These are phyloP conservation scores for Gryllus bimaculatus DNA, from an alignment of 1,140 invertebrate species.

Conservation along the genomic window DNA sequence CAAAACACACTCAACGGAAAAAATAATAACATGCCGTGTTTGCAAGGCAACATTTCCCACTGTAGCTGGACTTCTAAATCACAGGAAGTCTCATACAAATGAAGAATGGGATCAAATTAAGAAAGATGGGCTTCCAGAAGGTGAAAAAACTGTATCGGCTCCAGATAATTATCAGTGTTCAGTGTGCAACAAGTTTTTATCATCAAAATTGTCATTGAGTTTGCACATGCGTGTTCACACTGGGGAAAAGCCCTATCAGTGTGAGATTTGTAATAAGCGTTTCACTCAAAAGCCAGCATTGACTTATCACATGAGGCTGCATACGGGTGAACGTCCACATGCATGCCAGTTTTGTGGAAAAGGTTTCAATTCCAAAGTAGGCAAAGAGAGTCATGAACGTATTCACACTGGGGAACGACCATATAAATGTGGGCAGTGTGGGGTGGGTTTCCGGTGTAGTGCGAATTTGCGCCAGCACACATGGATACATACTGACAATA, in stretches of 20 bases:
- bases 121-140: constrained; percentile 20
- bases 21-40: constrained; percentile 38
- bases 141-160: background rate
- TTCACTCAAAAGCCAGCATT: constrained; percentile 22
- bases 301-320: constrained; percentile 19
- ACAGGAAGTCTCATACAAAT: constrained; percentile 26
- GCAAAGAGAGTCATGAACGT: constrained; percentile 2
- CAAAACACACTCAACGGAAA: constrained; percentile 5
- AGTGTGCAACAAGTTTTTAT: constrained; percentile 34
- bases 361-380: constrained; percentile 26
- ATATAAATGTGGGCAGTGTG: constrained; percentile 13
- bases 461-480: constrained; percentile 34
- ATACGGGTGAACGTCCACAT: constrained; percentile 31
- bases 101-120: constrained; percentile 26
- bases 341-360: constrained; percentile 26
- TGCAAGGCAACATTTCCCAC: background rate
- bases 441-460: constrained; percentile 26
- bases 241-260: constrained; percentile 50
- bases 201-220: constrained; percentile 28
- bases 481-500: constrained; percentile 21
- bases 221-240: constrained; percentile 63
- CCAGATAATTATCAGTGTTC: constrained; percentile 31
- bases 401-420: constrained; percentile 16
- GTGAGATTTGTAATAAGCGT: constrained; percentile 26
- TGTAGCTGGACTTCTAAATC: background rate